A percentile compares a stretch with the other conserved stretches of the same genome.
Conservation (phyloP, 2,888 invertebrate genomes). For the Eristalinus sepulchralis region DNA sequence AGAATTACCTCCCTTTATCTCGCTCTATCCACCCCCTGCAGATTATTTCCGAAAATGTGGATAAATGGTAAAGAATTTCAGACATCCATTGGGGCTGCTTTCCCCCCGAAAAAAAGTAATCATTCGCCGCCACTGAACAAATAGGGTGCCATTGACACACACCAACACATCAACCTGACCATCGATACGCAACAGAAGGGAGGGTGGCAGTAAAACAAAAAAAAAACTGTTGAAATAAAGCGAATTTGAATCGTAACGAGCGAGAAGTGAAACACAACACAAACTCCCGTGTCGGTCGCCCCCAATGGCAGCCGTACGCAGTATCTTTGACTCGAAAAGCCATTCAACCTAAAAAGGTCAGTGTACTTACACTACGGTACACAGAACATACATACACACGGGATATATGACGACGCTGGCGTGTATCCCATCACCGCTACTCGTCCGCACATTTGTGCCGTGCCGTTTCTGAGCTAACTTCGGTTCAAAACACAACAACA, state of each 20-base stretch:
- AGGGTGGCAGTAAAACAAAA: constrained; percentile 37
- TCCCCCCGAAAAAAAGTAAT: constrained; percentile 13
- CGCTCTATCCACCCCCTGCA: not conserved
- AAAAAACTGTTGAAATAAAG: constrained; percentile 20
- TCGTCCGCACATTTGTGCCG: constrained; percentile 25
- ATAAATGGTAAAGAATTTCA: not conserved
- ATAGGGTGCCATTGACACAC: not conserved
- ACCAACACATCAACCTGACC: not conserved
- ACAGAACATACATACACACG: constrained; percentile 30
- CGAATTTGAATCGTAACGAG: constrained; percentile 61
- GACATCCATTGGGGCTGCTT: not conserved
- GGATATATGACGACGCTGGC: constrained; percentile 35
- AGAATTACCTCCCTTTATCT: constrained; percentile 23
- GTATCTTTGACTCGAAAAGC: constrained; percentile 62
- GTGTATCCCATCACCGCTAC: constrained; percentile 8
- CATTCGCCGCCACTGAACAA: not conserved
- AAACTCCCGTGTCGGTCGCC: not conserved
- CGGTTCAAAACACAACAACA: not conserved
- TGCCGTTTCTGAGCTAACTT: constrained; percentile 42
- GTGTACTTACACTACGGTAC: constrained; percentile 67
- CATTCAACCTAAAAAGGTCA: constrained; percentile 71
- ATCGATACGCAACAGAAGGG: not conserved
- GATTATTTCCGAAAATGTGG: constrained; percentile 3
- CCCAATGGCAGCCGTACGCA: constrained; percentile 58
- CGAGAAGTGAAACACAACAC: constrained; percentile 23